Evolutionary conservation across 2,797 vertebrate species (phyloP), one percentile per base, ranked within the genome.

Genomic region (Eidolon dupreanum): DNA sequence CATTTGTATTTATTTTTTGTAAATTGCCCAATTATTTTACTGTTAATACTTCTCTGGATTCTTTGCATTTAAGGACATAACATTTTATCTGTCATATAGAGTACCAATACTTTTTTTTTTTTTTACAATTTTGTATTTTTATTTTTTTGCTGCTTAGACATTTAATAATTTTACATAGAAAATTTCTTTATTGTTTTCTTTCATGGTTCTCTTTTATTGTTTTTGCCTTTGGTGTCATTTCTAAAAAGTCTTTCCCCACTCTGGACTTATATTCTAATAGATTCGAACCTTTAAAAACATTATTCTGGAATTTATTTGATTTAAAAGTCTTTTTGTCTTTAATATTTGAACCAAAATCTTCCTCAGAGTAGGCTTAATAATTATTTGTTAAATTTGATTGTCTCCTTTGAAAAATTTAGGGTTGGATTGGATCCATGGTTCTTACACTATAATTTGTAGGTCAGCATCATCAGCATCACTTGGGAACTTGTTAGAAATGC

Each of bases 21-120:
- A 73, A 85, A 55, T 61, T 84, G 26, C 24, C 22, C 41, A 66
- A 33, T 94, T 75, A 38, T 87, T 81, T 68, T 10, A 71, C 79
- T 88, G 8, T 71, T 93, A 88, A 71, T 43, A 3, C 66, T 84
- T 85, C 53, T 90, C 59, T 94, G 28, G 13, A 49, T 83, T 89
- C 46, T 87, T 96, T 59, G 6, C 43, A 91, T 88, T 90, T 92
- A 92, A 94, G 41, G 41, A 77, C 15, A 55, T 96, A 31, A 13
- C 12, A 78, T 79, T 82, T 93, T 84, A 59, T 74, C 16, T 51
- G 26, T 90, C 31, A 77, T 41, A 41, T 10, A 66, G 38, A 46
- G 57, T 91, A 20, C 2, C 63, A 82, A 77, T 83, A 73, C 38
- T 85, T 92, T 73, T 41, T 26, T 24, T 24, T 13, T 49, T 49